A percentile compares a stretch with the other conserved stretches of the same genome.
Evolutionary conservation across 2,888 invertebrate genomes (phyloP).

Genomic region (Andrena bucephala): DNA sequence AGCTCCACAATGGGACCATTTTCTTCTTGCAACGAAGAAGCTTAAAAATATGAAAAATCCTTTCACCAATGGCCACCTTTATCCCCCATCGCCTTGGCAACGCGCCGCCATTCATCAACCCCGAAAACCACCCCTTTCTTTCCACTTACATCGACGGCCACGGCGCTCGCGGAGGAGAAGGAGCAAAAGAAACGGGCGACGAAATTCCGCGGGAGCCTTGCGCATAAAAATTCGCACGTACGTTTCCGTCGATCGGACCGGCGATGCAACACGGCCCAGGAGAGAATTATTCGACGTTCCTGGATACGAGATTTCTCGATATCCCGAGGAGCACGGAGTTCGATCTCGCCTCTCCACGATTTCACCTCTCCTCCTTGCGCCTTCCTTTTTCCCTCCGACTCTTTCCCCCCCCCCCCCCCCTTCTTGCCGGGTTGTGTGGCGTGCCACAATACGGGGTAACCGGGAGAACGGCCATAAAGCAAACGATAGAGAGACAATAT

Average conservation of each 20-base stretch:
- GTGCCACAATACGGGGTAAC: slow-evolving; percentile 60
- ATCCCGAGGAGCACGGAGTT: slow-evolving; percentile 51
- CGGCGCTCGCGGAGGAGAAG: not conserved
- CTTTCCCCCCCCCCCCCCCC: slow-evolving; percentile 17
- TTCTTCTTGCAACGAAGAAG: no score
- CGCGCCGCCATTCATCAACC: slow-evolving; percentile 15
- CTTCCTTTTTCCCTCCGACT: slow-evolving; percentile 21
- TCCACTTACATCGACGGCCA: slow-evolving; percentile 5
- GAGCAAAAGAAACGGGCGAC: not conserved
- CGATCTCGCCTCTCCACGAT: slow-evolving; percentile 62
- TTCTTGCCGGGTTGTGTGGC: slow-evolving; percentile 24
- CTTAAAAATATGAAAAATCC: no score
- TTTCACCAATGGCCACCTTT: not conserved
- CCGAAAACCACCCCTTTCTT: slow-evolving; percentile 17
- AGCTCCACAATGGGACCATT: no score
- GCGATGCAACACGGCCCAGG: slow-evolving; percentile 23
- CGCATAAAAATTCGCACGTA: slow-evolving; percentile 49
- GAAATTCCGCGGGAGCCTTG: slow-evolving; percentile 12
- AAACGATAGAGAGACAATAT: slow-evolving; percentile 78
- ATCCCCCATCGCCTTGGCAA: not conserved
- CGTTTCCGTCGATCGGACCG: slow-evolving; percentile 49
- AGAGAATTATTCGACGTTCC: slow-evolving; percentile 58
- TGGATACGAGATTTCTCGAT: slow-evolving; percentile 59
- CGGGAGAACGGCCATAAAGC: slow-evolving; percentile 71
- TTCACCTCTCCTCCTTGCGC: slow-evolving; percentile 35